Conservation (phyloP, 2,888 invertebrate species). For the Lithophane socia region DNA sequence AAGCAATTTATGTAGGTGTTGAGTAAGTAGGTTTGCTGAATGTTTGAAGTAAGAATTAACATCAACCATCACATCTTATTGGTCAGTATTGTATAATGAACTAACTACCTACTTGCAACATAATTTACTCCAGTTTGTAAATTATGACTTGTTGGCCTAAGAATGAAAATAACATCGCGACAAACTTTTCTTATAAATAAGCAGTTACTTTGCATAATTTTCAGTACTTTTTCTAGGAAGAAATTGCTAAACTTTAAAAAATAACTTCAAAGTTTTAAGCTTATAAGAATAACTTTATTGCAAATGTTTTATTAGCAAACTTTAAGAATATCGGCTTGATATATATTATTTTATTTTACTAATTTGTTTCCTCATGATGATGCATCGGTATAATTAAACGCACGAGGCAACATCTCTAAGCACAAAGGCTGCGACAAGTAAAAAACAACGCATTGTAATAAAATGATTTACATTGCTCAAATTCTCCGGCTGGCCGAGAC, state of each 20-base stretch:
- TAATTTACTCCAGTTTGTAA: neutral
- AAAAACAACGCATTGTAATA: conserved; percentile 87
- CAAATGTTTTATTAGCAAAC: conserved; percentile 48
- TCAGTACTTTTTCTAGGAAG: conserved; percentile 11
- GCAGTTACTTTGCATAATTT: conserved; percentile 12
- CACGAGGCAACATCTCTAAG: conserved; percentile 79
- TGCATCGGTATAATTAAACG: conserved; percentile 71
- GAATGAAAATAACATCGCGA: neutral
- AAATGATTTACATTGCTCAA: conserved; percentile 90
- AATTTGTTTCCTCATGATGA: conserved; percentile 64
- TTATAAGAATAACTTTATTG: conserved; percentile 23
- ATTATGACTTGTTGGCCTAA: neutral
- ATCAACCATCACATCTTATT: neutral
- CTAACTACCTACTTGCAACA: neutral
- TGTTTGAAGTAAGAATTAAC: neutral
- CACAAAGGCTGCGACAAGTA: conserved; percentile 83
- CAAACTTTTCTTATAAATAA: conserved; percentile 30
- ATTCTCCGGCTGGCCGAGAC: conserved; percentile 85
- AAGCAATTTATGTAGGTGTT: conserved; percentile 29
- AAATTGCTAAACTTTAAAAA: conserved; percentile 43
- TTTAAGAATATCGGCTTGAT: conserved; percentile 37
- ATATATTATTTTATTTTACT: conserved; percentile 58
- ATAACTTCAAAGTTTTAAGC: conserved; percentile 21
- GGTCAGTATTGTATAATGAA: neutral
- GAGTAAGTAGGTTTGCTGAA: neutral